These are phyloP conservation scores for Scaptomyza flava DNA, from an alignment of 2,888 invertebrate species.

Conservation along the genomic window DNA sequence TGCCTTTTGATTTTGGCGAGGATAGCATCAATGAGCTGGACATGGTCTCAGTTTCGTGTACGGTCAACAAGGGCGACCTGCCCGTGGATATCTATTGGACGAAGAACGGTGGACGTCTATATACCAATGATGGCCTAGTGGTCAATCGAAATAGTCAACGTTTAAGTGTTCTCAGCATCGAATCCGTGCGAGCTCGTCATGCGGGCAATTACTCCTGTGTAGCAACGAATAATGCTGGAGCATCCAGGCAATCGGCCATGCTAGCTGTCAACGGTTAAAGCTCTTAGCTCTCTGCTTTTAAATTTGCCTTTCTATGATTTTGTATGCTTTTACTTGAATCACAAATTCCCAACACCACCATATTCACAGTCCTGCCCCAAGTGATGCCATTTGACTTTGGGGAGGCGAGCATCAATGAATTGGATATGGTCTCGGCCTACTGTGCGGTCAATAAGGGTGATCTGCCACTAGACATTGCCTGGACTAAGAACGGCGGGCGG, in stretches of 20 bases:
- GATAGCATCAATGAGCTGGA: conserved; percentile 89
- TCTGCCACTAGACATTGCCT: conserved; percentile 90
- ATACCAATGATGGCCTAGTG: conserved; percentile 86
- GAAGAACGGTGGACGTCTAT: conserved; percentile 85
- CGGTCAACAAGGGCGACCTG: conserved; percentile 90
- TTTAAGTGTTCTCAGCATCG: conserved; percentile 87
- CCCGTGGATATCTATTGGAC: conserved; percentile 91
- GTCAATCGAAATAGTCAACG: conserved; percentile 87
- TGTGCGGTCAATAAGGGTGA: conserved; percentile 92
- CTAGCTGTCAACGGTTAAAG: conserved; percentile 87
- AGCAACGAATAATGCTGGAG: conserved; percentile 87
- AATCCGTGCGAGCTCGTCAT: conserved; percentile 87
- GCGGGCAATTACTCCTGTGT: conserved; percentile 88
- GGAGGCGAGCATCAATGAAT: conserved; percentile 88
- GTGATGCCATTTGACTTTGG: conserved; percentile 90
- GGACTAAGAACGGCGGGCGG: conserved; percentile 87
- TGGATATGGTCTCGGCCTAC: conserved; percentile 88
- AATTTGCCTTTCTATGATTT: conserved; percentile 29
- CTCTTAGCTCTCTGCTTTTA: conserved; percentile 1
- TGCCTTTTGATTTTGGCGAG: conserved; percentile 89
- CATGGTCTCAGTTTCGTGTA: conserved; percentile 89
- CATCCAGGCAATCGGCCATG: conserved; percentile 86
- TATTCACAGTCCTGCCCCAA: conserved; percentile 75
- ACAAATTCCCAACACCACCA: conserved; percentile 8
- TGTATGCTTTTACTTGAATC: conserved; percentile 33